Conservation (phyloP, 2,113 vertebrate species). For the Callocephalon fimbriatum region DNA sequence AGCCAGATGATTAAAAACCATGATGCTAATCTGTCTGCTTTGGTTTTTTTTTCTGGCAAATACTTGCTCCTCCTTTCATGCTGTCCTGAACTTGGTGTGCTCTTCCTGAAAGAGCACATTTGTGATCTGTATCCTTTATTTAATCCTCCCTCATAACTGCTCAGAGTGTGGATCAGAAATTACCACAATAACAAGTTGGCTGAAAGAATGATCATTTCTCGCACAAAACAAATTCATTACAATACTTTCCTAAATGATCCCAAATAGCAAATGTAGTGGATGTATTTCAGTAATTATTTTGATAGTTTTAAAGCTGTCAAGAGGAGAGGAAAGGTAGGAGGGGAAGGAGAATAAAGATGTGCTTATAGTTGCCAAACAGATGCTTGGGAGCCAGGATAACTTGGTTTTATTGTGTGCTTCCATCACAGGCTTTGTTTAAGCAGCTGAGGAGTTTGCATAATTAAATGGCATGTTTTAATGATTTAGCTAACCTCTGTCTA, state of each 20-base stretch:
- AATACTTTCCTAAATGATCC: neutral
- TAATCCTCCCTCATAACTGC: neutral
- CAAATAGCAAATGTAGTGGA: neutral
- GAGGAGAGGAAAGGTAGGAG: neutral
- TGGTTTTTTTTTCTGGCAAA: neutral
- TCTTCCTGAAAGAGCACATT: neutral
- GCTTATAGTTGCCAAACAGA: neutral
- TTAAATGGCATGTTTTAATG: neutral
- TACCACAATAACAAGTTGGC: neutral
- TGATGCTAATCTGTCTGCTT: neutral
- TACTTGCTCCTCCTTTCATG: neutral
- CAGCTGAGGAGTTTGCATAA: neutral
- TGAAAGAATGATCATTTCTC: neutral
- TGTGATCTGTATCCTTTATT: neutral
- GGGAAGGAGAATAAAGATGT: neutral
- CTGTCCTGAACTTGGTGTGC: neutral
- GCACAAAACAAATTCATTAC: fast-evolving
- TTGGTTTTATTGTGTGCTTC: neutral
- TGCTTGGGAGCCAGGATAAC: neutral
- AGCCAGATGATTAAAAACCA: neutral
- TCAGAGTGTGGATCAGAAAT: neutral
- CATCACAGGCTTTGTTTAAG: neutral
- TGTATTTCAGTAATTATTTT: neutral
- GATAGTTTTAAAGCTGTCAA: neutral
- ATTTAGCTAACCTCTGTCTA: neutral